A percentile compares a stretch with the other conserved stretches of the same genome.
phyloP scores from a whole-genome alignment of 2,888 invertebrate genomes.

The Acleris holmiana region DNA sequence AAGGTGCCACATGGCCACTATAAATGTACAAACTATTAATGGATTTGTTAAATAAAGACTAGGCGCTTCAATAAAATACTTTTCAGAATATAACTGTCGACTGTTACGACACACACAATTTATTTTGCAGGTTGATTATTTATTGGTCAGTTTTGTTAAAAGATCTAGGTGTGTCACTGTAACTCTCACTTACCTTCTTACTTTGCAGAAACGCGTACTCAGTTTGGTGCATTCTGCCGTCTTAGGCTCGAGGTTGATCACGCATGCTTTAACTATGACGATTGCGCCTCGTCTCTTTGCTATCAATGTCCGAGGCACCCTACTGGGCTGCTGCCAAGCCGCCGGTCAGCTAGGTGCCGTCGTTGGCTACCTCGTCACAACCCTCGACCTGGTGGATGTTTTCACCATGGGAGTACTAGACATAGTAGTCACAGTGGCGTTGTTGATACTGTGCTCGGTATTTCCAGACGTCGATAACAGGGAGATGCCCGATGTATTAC shows the following conservation, averaged over 20 bases:
- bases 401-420: conserved; percentile 50
- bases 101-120: too few species aligned
- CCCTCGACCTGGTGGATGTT: conserved; percentile 53
- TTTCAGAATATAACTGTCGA: too few species aligned
- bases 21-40: not conserved
- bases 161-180: too few species aligned
- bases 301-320: conserved; percentile 64
- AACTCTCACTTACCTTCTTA: conserved; percentile 42
- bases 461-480: conserved; percentile 69
- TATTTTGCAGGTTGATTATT: too few species aligned
- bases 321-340: conserved; percentile 67
- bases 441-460: conserved; percentile 55
- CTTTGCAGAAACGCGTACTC: conserved; percentile 55
- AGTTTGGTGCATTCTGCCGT: conserved; percentile 57
- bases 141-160: too few species aligned
- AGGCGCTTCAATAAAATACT: too few species aligned
- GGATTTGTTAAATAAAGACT: not conserved
- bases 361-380: conserved; percentile 59
- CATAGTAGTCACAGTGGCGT: conserved; percentile 48
- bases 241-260: conserved; percentile 60
- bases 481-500: conserved; percentile 70
- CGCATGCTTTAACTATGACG: conserved; percentile 60
- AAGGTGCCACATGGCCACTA: not conserved
- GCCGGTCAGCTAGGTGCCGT: conserved; percentile 67
- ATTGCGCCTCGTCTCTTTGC: conserved; percentile 70